These are phyloP conservation scores for Saxicola maurus DNA, from an alignment of 2,797 vertebrate species.

Conservation along the genomic window DNA sequence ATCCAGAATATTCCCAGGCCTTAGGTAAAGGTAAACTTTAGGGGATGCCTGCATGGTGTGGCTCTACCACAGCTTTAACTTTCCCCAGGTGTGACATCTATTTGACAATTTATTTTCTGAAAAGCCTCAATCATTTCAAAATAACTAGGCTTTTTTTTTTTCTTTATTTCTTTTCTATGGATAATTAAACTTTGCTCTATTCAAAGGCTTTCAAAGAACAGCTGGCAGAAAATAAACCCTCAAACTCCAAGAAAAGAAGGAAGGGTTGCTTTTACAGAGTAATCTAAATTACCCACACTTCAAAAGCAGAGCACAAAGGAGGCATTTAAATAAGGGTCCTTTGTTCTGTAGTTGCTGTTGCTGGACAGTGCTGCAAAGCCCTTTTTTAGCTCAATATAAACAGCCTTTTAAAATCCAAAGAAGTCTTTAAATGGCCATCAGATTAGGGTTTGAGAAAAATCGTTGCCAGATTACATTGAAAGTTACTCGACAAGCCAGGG, in stretches of 20 bases:
- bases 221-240: slow-evolving; percentile 34
- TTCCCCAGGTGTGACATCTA: background rate
- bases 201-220: slow-evolving; percentile 44
- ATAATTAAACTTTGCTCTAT: slow-evolving; percentile 46
- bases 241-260: slow-evolving; percentile 16
- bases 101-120: slow-evolving; percentile 26
- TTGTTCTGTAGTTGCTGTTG: background rate
- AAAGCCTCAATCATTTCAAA: slow-evolving; percentile 15
- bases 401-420: slow-evolving; percentile 2
- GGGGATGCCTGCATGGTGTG: background rate
- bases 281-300: slow-evolving; percentile 18
- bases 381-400: background rate
- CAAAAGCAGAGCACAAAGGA: slow-evolving; percentile 4
- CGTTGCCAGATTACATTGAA: background rate
- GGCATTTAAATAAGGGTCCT: slow-evolving; percentile 2
- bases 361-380: background rate
- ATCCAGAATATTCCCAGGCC: background rate
- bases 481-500: background rate
- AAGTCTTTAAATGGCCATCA: slow-evolving; percentile 1
- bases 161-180: background rate
- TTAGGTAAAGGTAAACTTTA: background rate
- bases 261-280: slow-evolving; percentile 16
- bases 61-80: background rate
- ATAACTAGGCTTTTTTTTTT: background rate
- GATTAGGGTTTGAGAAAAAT: background rate